Evolutionary conservation across 1,140 invertebrate species (phyloP).

Genomic region (Sesamia nonagrioides): DNA sequence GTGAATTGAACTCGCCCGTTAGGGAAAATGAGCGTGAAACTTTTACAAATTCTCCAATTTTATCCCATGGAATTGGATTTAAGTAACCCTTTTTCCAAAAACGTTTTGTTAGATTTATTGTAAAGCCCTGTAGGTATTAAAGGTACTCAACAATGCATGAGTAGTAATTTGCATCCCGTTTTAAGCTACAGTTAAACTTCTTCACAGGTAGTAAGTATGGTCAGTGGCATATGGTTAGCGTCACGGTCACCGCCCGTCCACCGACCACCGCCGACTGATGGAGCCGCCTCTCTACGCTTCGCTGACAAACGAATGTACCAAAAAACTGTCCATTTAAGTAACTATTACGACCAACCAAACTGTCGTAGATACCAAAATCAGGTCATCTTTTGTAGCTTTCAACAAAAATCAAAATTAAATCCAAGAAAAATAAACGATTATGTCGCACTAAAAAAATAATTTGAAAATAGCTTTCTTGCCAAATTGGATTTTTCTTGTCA

Average conservation of each 20-base stretch:
- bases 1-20: constrained; percentile 7
- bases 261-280: constrained; percentile 54
- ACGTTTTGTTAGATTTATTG: not conserved
- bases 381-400: constrained; percentile 18
- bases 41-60: not conserved
- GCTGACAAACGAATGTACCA: constrained; percentile 59
- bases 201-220: constrained; percentile 51
- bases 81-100: not conserved
- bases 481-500: constrained; percentile 20
- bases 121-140: not conserved
- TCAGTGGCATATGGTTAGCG: constrained; percentile 73
- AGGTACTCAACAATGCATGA: not conserved
- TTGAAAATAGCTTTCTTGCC: constrained; percentile 8
- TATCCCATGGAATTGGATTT: not conserved
- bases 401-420: constrained; percentile 20
- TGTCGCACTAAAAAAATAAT: not conserved
- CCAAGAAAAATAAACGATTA: not conserved
- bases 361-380: constrained; percentile 32
- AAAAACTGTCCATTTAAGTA: constrained; percentile 33
- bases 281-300: constrained; percentile 59
- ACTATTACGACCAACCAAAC: constrained; percentile 16
- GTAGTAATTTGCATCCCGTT: constrained; percentile 37
- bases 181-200: constrained; percentile 27
- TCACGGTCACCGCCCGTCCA: constrained; percentile 74
- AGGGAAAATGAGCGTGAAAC: constrained; percentile 7